A percentile compares a stretch with the other conserved stretches of the same genome.
Conservation (phyloP, 2,888 invertebrate species). For the Thereva unica region DNA sequence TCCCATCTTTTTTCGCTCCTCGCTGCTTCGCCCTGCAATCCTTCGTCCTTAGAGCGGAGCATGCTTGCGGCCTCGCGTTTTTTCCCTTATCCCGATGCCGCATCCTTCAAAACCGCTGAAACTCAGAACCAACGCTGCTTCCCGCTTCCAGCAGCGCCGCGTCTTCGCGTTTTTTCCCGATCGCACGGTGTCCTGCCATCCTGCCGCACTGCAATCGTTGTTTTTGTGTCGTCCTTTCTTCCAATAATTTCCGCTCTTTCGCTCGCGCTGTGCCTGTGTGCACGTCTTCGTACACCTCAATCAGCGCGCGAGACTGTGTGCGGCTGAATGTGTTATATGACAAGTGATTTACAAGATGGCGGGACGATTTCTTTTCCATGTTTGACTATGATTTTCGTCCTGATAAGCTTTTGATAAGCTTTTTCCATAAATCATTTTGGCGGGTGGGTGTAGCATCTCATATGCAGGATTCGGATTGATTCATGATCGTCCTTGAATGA, state of each 20-base stretch:
- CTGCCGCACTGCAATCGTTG: conserved; percentile 7
- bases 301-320: conserved; percentile 19
- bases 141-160: too few relatives aligned
- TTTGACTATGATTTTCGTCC: conserved; percentile 42
- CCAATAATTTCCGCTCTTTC: conserved; percentile 23
- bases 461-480: conserved; percentile 37
- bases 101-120: too few relatives aligned
- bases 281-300: conserved; percentile 23
- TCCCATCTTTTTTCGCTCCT: conserved; percentile 18
- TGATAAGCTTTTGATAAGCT: conserved; percentile 47
- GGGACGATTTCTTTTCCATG: conserved; percentile 34
- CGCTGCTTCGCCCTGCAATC: conserved; percentile 1
- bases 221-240: background rate
- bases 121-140: too few relatives aligned
- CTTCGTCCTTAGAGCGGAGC: conserved; percentile 1
- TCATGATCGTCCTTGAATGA: conserved; percentile 35
- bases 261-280: conserved; percentile 13
- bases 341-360: conserved; percentile 42
- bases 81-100: background rate
- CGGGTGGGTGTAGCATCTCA: conserved; percentile 23
- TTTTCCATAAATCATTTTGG: conserved; percentile 36
- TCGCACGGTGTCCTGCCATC: too few relatives aligned
- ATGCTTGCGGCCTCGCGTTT: conserved; percentile 9
- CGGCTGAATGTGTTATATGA: conserved; percentile 24
- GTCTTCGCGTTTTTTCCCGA: too few relatives aligned